phyloP scores from a whole-genome alignment of 2,888 invertebrate species.

The Apocheima hispidaria region DNA sequence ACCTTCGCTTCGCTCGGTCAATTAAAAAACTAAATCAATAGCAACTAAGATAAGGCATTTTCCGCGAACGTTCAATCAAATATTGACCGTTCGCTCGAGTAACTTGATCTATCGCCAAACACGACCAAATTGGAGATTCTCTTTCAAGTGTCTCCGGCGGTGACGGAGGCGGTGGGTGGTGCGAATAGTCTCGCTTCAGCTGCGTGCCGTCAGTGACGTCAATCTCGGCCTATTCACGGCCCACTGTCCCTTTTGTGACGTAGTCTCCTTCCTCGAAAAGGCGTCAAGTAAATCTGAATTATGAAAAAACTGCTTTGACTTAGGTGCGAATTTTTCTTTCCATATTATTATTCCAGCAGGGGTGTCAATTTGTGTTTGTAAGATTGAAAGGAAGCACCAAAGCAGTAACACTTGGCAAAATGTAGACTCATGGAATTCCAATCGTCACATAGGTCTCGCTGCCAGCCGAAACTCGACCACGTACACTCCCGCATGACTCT shows the following conservation, averaged over 20 bases:
- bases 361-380: neutral
- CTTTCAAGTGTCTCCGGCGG: conserved; percentile 33
- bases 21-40: neutral
- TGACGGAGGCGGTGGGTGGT: conserved; percentile 36
- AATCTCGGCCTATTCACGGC: conserved; percentile 39
- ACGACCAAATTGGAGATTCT: conserved; percentile 35
- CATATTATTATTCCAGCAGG: neutral
- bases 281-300: conserved; percentile 14
- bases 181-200: conserved; percentile 38
- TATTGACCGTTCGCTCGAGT: conserved; percentile 34
- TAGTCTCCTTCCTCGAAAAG: conserved; percentile 29
- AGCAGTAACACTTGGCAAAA: conserved; percentile 1
- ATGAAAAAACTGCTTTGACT: neutral
- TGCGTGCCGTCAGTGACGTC: conserved; percentile 42
- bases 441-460: conserved; percentile 5
- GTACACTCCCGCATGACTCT: conserved; percentile 8
- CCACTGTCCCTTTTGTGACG: conserved; percentile 47
- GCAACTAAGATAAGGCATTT: conserved; percentile 5
- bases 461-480: conserved; percentile 24
- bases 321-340: neutral
- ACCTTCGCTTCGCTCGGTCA: too few species aligned
- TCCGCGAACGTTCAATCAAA: conserved; percentile 18
- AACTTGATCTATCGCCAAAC: conserved; percentile 41
- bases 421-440: conserved; percentile 11
- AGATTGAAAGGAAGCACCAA: neutral